Conservation (phyloP, 2,797 vertebrate species). For the Parotocinclus haroldoi region DNA sequence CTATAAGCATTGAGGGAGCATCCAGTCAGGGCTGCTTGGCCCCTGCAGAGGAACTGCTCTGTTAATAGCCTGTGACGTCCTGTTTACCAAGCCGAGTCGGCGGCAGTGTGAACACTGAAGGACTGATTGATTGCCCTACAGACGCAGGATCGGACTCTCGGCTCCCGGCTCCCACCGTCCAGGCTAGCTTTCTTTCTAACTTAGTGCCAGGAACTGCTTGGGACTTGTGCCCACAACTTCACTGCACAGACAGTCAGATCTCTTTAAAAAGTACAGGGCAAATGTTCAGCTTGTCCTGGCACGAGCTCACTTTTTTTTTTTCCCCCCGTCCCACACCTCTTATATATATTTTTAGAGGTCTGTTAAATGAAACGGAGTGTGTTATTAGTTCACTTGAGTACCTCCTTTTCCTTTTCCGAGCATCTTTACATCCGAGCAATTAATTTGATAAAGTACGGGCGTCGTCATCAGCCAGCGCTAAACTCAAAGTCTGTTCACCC, state of each 20-base stretch:
- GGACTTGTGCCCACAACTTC: slow-evolving; percentile 23
- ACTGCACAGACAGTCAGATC: slow-evolving; percentile 39
- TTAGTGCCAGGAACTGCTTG: slow-evolving; percentile 41
- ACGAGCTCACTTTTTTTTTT: slow-evolving; percentile 7
- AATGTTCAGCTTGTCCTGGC: slow-evolving; percentile 24
- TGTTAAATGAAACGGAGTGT: slow-evolving; percentile 59
- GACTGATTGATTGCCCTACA: slow-evolving; percentile 56
- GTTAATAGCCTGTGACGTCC: slow-evolving; percentile 55
- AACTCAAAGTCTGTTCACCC: slow-evolving; percentile 26
- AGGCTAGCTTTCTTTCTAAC: slow-evolving; percentile 16
- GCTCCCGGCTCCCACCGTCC: slow-evolving; percentile 25
- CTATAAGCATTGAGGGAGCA: slow-evolving; percentile 26
- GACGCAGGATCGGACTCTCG: slow-evolving; percentile 45
- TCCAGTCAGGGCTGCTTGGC: slow-evolving; percentile 20
- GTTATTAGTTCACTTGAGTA: slow-evolving; percentile 47
- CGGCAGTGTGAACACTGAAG: slow-evolving; percentile 42
- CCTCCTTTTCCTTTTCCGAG: slow-evolving; percentile 23
- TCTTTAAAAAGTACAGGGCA: slow-evolving; percentile 43
- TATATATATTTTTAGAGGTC: slow-evolving; percentile 49
- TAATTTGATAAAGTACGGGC: too few relatives aligned
- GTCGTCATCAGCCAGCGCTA: slow-evolving; percentile 34
- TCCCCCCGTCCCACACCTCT: slow-evolving; percentile 10
- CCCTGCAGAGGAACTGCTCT: slow-evolving; percentile 45
- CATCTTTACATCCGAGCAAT: too few relatives aligned
- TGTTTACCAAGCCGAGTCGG: slow-evolving; percentile 52